A percentile compares a stretch with the other conserved stretches of the same genome.
phyloP scores from a whole-genome alignment of 2,113 vertebrate genomes.

The Bufo gargarizans region DNA sequence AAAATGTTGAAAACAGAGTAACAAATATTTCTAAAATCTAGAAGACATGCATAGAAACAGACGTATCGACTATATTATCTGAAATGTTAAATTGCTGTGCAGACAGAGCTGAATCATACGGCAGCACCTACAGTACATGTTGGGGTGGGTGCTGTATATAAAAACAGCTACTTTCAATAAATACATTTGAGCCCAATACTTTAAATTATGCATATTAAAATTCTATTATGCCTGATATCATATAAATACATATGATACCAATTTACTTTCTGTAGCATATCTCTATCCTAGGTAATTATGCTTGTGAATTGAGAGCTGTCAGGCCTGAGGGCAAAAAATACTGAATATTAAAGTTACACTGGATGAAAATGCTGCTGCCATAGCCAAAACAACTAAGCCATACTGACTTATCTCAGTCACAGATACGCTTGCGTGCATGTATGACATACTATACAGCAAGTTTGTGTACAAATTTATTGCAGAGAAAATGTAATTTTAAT shows the following conservation, averaged over 20 bases:
- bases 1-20: background rate
- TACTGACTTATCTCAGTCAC: constrained; percentile 9
- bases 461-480: background rate
- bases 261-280: background rate
- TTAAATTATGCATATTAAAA: constrained; percentile 1
- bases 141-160: too few relatives aligned
- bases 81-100: background rate
- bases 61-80: background rate
- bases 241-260: background rate
- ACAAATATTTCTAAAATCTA: background rate
- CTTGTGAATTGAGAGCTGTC: constrained; percentile 1
- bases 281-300: background rate
- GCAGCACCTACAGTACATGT: too few relatives aligned
- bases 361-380: background rate
- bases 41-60: background rate
- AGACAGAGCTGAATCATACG: background rate
- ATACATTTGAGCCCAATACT: background rate
- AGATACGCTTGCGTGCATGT: constrained; percentile 6
- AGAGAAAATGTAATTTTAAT: constrained; percentile 13
- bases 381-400: background rate
- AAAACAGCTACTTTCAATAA: background rate
- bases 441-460: constrained; percentile 3
- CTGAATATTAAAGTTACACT: background rate
- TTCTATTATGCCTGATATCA: background rate
- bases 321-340: constrained; percentile 2